Conservation (phyloP, 2,797 vertebrate species). For the Neopelma chrysocephalum region DNA sequence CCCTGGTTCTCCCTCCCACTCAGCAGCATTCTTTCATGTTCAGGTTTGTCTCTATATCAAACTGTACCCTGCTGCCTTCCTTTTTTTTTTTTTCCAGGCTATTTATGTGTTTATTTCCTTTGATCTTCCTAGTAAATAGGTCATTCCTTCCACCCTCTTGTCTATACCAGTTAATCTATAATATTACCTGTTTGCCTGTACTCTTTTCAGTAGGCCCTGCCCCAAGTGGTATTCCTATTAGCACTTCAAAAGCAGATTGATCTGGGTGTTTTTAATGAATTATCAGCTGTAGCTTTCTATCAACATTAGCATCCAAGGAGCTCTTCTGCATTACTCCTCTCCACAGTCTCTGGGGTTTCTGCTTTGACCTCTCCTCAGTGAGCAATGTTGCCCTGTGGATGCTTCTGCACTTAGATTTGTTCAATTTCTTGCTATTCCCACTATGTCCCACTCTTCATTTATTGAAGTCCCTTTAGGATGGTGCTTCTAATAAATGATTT, state of each 20-base stretch:
- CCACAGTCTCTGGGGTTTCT: neutral
- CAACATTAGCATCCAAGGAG: neutral
- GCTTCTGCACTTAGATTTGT: neutral
- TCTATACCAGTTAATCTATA: constrained; percentile 34
- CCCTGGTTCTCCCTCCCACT: neutral
- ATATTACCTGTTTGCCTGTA: neutral
- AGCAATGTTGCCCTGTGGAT: neutral
- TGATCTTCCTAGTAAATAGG: constrained; percentile 51
- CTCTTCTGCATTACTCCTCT: neutral
- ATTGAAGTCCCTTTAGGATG: constrained; percentile 41
- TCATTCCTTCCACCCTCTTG: constrained; percentile 1
- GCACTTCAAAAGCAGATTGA: constrained; percentile 49
- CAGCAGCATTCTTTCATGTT: neutral
- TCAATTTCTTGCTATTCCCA: constrained; percentile 24
- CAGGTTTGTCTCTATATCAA: neutral
- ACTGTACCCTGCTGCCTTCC: neutral
- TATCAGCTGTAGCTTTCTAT: constrained; percentile 10
- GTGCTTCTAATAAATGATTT: constrained; percentile 28
- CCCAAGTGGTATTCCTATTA: constrained; percentile 14
- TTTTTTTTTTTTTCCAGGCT: neutral
- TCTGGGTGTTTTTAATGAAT: neutral
- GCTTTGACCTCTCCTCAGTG: neutral
- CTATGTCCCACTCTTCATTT: constrained; percentile 14
- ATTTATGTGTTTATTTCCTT: constrained; percentile 8
- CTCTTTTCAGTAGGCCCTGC: neutral